Base-by-base conservation (phyloP, 2,888 invertebrate species). In the Taenaris catops region DNA sequence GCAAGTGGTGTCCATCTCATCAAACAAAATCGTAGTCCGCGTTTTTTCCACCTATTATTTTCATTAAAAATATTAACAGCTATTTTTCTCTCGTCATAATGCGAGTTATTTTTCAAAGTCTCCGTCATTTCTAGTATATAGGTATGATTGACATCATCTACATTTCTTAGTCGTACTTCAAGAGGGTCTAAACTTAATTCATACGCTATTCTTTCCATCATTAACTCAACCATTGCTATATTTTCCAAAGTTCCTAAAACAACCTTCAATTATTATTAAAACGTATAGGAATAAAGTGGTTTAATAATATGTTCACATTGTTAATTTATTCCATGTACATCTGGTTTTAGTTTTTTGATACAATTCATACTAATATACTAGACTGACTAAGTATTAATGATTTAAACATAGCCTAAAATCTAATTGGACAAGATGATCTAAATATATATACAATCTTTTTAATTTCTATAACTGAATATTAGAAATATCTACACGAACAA, bases 11-110 rank as follows among this genome's bases (percentile, higher is more conserved):
- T 88, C 75, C 91, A 96, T 49, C 89, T 90, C 90, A 94, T 90
- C 1, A 93, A 89, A 3, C 91, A 84, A 4, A 94, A 58, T n/a
- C 91, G 76, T 1, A 94, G 69, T 0, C 93, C 96, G 17, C 89
- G 89, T 62, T 96, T 96, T 54, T 90, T 93, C 95, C 96, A 96
- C 14, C 74, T 52, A 68, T 95, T 94, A 31, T 87, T 86, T 47
- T 75, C 73, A 54, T 94, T 94, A 55, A 90, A 93, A 3, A 71
- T 59, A n/a, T 86, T 72, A 1, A 92, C 44, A 18, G 14, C 31
- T 1, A 80, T 16, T 83, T 87, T 33, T 66, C 64, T 41, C 80
- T 88, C 6, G 0, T 87, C 66, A 44, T 78, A 90, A 18, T 89
- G 72, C 0, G 76, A 50, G 8, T 71, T 68, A 33, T 53, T 61